Base-by-base conservation (phyloP, 2,797 vertebrate species). In the Sebastes variabilis region DNA sequence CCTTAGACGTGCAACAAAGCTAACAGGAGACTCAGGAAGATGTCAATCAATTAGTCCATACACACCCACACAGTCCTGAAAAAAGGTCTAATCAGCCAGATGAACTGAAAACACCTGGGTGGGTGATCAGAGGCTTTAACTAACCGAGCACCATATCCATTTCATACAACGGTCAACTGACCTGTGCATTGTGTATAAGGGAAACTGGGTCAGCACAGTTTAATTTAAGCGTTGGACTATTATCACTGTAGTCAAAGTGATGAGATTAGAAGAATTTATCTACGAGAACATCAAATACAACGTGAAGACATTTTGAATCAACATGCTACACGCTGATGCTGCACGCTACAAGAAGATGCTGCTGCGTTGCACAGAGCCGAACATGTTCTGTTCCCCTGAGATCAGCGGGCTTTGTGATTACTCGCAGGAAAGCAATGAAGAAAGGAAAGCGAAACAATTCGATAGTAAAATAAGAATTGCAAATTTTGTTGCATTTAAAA, bases 381-480 rank as follows among this genome's bases (percentile, higher is more conserved):
- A 82, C 25, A 76, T 58, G 20, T 42, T 82, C 18, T 38, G 49
- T 18, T 74, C 66, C 55, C 22, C 32, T 12, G 78, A 77, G 66
- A 79, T 65, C 46, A 36, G 10, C 18, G 42, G 27, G 60, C 25
- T 5, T 66, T n/a, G 42, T 38, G 64, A 80, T 72, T 66, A 71
- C 54, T 76, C 29, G 70, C 62, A 80, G 58, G 58, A 80, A 54
- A 75, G 66, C 27, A 54, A 22, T 1, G 1, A 38, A 72, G 38
- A 30, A 56, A 66, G 4, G 36, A 69, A 14, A 69, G 52, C 3
- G 22, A 83, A 68, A 54, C 12, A 32, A 66, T 66, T 78, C 4
- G 1, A 80, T 62, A 49, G 36, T 20, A 66, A 69, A 84, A 85
- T 76, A 32, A 59, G 74, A 83, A 83, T 64, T 66, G 56, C 58